Base-by-base conservation (phyloP, 2,797 vertebrate species). In the Falco cherrug region DNA sequence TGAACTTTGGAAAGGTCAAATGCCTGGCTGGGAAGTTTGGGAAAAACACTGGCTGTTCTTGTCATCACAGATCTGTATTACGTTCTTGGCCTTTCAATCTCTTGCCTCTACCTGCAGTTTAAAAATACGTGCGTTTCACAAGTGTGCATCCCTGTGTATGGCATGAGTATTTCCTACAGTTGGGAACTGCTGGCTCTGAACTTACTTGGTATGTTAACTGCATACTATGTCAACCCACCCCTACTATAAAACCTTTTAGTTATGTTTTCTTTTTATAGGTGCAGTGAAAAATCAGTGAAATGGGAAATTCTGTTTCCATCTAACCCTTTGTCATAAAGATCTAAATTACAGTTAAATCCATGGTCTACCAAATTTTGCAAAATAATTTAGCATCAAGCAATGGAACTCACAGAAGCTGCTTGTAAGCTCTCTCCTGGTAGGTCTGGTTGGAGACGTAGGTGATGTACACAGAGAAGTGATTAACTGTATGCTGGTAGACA, bases 391-490 rank as follows among this genome's bases (percentile, higher is more conserved):
- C 63, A 59, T 71, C 59, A 82, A 85, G 67, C 1, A 0, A 39
- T 47, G 39, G 79, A 95, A 98, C 99, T 99, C 97, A 99, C 99
- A 99, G 98, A 97, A 99, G 98, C 93, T 99, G 99, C 77, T 99
- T 98, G 97, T 99, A 99, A 93, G 99, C 98, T 96, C 99, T 98
- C 97, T 99, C 99, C 97, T 99, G 99, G 97, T 99, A 99, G 43
- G 98, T 99, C 98, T 99, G 99, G 97, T 99, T 99, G 95, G 99
- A 99, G 92, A 99, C 99, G 0, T 99, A 99, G 93, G 98, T 99
- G 97, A 99, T 99, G 91, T 99, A 99, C 73, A 99, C 99, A 0
- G 97, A 98, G 97, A 99, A 99, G 97, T 99, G 98, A 33, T 98
- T 97, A 35, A 98, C 96, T 0, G 99, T 99, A 1, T 99, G 99